Base-by-base conservation (phyloP, 2,797 vertebrate species). In the Anas bahamensis region DNA sequence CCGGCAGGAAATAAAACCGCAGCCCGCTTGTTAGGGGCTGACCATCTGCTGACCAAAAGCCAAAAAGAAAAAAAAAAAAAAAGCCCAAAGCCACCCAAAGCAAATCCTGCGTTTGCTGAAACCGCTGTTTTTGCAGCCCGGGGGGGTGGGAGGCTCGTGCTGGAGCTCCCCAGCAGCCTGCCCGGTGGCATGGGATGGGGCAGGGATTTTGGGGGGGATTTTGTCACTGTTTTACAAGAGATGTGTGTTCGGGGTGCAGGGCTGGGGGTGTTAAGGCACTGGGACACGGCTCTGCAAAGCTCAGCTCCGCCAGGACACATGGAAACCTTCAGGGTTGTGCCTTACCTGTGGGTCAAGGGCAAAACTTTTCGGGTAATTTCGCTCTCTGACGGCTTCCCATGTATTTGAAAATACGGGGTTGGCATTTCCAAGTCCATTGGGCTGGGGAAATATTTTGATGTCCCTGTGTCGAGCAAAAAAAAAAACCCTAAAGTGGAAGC, bases 1-100 rank as follows among this genome's bases (percentile, higher is more conserved):
- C 85, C 69, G 76, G 79, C 94, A 94, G 95, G 94, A 96, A 96
- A 88, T 88, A 85, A 83, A 89, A 89, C 80, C 84, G 26, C 78
- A 33, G 71, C 52, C 89, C 55, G n/a, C 90, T 94, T 55, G 21
- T 84, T 72, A 65, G 61, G 71, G 87, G 73, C 63, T 60, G 70
- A 71, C 79, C 90, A 83, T 87, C 92, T 95, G 92, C 93, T 92
- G 94, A 92, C 35, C 73, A 53, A 61, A 94, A 92, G 75, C 86
- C 86, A 76, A 73, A 42, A 73, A 56, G 39, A 80, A 77, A 35
- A 17, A 56, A 35, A 22, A n/a, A 65, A 24, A 44, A 28, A 33
- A 14, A 9, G 7, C 39, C 14, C 17, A 10, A 35, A 35, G 56
- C 21, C 21, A n/a, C 13, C 37, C 28, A 24, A 52, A 73, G 74